Evolutionary conservation across 2,113 vertebrate genomes (phyloP), one percentile per base, ranked within the genome.

Genomic region (Lophius piscatorius): DNA sequence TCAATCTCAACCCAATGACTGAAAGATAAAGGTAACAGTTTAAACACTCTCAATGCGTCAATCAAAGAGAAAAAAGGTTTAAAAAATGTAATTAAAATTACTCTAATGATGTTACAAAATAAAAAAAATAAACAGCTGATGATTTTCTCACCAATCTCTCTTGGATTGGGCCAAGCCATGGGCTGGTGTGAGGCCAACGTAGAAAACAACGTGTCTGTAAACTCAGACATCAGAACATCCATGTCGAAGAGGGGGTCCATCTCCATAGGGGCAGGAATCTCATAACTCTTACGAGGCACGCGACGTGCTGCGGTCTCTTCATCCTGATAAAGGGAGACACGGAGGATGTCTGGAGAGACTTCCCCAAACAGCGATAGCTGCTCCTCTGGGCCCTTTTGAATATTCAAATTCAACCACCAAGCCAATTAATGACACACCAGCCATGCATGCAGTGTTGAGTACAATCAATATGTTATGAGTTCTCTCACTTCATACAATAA

Each of bases 161-260:
- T 91, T 14, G 96, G 95, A 80, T 96, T 96, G 14, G 95, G 95
- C 94, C 94, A 96, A 62, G 93, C 85, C n/a, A 95, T 82, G 0
- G 91, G 88, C 66, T 95, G 96, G 84, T 99, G 97, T 0, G 95
- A 97, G 4, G 95, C 92, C 22, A 98, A 87, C 0, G 96, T 99
- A 56, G 96, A 98, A 77, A 99, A 99, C 26, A 99, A 92, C 0
- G 97, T 99, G 89, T 99, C 97, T 0, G 94, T 93, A 87, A 98
- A 93, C 84, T 98, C 97, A 0, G 95, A 97, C 94, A 99, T 96
- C 75, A 98, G 91, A 87, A 98, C 94, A 23, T 98, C 96, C 63
- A 96, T 96, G 88, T 96, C 95, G 78, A 99, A 89, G 38, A 98
- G 91, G 1, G 92, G 86, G 73, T 94, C 97, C 87, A 98, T 94